Conservation (phyloP, 2,888 invertebrate species). For the Timandra comae region DNA sequence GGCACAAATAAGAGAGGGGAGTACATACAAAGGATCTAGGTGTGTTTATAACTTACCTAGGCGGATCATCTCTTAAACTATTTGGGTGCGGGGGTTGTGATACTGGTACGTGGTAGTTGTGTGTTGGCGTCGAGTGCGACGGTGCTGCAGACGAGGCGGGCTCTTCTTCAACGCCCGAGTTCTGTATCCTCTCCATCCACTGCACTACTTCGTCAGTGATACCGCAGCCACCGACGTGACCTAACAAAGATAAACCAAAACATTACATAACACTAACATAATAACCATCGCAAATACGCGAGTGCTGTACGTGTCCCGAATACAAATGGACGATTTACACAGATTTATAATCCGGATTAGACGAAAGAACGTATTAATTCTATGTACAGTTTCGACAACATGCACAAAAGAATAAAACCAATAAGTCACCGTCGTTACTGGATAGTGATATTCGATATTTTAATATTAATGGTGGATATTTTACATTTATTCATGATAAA, state of each 20-base stretch:
- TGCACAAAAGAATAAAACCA: slow-evolving; percentile 4
- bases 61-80: slow-evolving; percentile 60
- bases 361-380: slow-evolving; percentile 36
- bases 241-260: slow-evolving; percentile 58
- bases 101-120: slow-evolving; percentile 34
- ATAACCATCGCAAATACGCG: slow-evolving; percentile 41
- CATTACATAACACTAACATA: slow-evolving; percentile 12
- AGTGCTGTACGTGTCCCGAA: slow-evolving; percentile 46
- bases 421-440: slow-evolving; percentile 2
- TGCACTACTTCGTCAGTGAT: slow-evolving; percentile 90
- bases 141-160: slow-evolving; percentile 42
- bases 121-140: slow-evolving; percentile 35
- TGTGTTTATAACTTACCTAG: slow-evolving; percentile 48
- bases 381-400: slow-evolving; percentile 21
- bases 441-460: slow-evolving; percentile 44
- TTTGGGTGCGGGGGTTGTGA: slow-evolving; percentile 55
- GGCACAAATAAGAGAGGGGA: too few species aligned
- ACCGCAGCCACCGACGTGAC: slow-evolving; percentile 91
- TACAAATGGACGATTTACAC: slow-evolving; percentile 43
- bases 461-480: slow-evolving; percentile 37
- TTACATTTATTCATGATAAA: slow-evolving; percentile 65
- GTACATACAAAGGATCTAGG: too few species aligned
- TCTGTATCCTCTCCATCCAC: slow-evolving; percentile 95
- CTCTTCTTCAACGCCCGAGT: slow-evolving; percentile 81
- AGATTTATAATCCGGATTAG: slow-evolving; percentile 41